Conservation (phyloP, 92 coral and sea anemone genomes). For the Zoanthus sociatus region DNA sequence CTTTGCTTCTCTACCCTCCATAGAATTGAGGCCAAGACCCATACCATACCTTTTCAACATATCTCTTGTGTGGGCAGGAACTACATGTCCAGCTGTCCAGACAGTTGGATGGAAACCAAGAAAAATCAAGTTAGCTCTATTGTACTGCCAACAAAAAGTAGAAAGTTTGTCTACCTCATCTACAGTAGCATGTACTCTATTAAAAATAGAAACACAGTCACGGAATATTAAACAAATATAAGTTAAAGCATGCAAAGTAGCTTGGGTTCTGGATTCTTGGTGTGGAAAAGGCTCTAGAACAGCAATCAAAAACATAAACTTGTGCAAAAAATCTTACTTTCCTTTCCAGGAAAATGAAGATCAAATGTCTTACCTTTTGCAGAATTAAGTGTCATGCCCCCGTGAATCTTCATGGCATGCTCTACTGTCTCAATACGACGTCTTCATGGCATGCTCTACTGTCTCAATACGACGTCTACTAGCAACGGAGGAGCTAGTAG, state of each 20-base stretch:
- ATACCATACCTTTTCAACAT: neutral
- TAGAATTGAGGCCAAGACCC: neutral
- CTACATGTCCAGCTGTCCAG: conserved; percentile 10
- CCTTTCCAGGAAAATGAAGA: neutral
- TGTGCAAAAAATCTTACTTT: neutral
- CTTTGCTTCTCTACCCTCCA: neutral
- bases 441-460: conserved; percentile 38
- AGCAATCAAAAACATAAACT: conserved; percentile 1
- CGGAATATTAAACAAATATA: conserved; percentile 51
- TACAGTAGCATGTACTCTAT: conserved; percentile 19
- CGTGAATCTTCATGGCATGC: conserved; percentile 56
- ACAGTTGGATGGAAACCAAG: conserved; percentile 39
- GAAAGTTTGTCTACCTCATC: conserved; percentile 29
- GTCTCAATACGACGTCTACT: conserved; percentile 16
- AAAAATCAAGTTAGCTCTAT: conserved; percentile 26
- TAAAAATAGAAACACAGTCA: conserved; percentile 39
- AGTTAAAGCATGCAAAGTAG: conserved; percentile 50
- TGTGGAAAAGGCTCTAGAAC: conserved; percentile 30
- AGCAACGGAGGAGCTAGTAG: neutral
- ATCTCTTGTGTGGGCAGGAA: conserved; percentile 15
- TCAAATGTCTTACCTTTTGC: conserved; percentile 16
- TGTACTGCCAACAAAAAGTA: conserved; percentile 15
- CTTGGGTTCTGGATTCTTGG: conserved; percentile 34
- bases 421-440: conserved; percentile 12
- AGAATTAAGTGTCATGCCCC: conserved; percentile 37